phyloP scores from a whole-genome alignment of 1,140 invertebrate genomes.

The Drosophila lacteicornis region DNA sequence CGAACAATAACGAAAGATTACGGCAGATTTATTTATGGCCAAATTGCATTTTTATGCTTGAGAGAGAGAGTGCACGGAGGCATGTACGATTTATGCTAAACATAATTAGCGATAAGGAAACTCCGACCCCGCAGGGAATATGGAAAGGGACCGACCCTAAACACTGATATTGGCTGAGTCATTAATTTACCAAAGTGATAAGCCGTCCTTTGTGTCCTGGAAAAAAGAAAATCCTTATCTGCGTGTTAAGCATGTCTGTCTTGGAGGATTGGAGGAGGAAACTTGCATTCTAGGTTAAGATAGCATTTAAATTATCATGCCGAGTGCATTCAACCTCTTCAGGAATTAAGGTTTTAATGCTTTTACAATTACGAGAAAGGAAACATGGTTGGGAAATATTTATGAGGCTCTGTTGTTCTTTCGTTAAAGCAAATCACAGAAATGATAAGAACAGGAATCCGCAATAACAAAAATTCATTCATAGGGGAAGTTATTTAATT shows the following conservation, averaged over 20 bases:
- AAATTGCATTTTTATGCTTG: conserved; percentile 26
- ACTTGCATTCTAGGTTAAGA: conserved; percentile 4
- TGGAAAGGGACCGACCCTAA: conserved; percentile 26
- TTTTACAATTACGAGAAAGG: conserved; percentile 14
- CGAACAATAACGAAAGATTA: not conserved
- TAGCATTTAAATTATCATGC: conserved; percentile 6
- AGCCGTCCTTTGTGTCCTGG: conserved; percentile 43
- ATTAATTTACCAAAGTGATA: conserved; percentile 23
- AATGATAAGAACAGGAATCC: conserved; percentile 32
- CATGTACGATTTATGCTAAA: conserved; percentile 48
- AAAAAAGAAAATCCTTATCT: conserved; percentile 18
- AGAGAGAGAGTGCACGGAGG: not conserved
- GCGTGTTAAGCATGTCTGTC: not conserved
- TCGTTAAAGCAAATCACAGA: conserved; percentile 13
- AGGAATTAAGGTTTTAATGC: not conserved
- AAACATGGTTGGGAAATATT: conserved; percentile 26
- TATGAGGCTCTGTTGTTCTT: conserved; percentile 1
- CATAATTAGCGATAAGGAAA: conserved; percentile 47
- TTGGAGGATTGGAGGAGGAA: not conserved
- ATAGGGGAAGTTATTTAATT: conserved; percentile 69
- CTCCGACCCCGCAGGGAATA: conserved; percentile 23
- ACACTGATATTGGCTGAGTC: conserved; percentile 24
- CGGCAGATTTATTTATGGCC: conserved; percentile 1
- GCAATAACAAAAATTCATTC: conserved; percentile 54
- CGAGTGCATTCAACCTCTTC: conserved; percentile 7